Percentiles rank a stretch among this genome's conserved stretches.
phyloP scores from a whole-genome alignment of 2,888 invertebrate genomes.

The Phalera bucephala region DNA sequence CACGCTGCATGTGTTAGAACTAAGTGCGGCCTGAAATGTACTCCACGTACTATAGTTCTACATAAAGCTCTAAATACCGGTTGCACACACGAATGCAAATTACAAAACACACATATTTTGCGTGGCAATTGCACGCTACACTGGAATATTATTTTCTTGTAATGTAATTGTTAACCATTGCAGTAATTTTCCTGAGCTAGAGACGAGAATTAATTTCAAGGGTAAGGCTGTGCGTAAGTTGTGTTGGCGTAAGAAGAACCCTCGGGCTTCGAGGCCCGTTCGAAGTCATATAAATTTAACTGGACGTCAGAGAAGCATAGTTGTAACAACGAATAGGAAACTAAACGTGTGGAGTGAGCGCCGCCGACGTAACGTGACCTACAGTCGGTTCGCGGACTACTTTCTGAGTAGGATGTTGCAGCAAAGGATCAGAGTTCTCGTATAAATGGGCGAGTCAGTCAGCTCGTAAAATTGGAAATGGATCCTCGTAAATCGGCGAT shows the following conservation, averaged over 20 bases:
- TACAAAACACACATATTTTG: constrained; percentile 35
- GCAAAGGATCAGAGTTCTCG: constrained; percentile 46
- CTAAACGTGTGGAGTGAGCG: constrained; percentile 44
- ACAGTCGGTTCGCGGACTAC: constrained; percentile 28
- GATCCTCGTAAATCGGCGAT: constrained; percentile 69
- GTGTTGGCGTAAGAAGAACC: constrained; percentile 48
- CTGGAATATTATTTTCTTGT: constrained; percentile 29
- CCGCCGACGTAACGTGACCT: constrained; percentile 44
- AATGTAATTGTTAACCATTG: constrained; percentile 39
- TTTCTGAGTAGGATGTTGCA: constrained; percentile 32
- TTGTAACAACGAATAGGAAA: constrained; percentile 54
- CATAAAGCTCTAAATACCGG: constrained; percentile 46
- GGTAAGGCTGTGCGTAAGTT: constrained; percentile 42
- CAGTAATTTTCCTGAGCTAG: constrained; percentile 32
- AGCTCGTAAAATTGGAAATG: constrained; percentile 71
- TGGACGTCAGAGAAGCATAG: constrained; percentile 53
- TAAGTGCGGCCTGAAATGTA: constrained; percentile 52
- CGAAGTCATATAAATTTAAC: constrained; percentile 52
- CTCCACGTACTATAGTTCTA: constrained; percentile 55
- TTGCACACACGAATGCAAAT: constrained; percentile 34
- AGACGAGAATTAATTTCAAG: constrained; percentile 46
- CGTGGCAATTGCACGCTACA: constrained; percentile 24
- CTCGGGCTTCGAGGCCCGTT: constrained; percentile 38
- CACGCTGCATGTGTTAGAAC: constrained; percentile 61
- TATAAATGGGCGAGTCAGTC: constrained; percentile 56